A percentile compares a stretch with the other conserved stretches of the same genome.
These are phyloP conservation scores for Babyrousa celebensis DNA, from an alignment of 2,797 vertebrate species.

Conservation along the genomic window DNA sequence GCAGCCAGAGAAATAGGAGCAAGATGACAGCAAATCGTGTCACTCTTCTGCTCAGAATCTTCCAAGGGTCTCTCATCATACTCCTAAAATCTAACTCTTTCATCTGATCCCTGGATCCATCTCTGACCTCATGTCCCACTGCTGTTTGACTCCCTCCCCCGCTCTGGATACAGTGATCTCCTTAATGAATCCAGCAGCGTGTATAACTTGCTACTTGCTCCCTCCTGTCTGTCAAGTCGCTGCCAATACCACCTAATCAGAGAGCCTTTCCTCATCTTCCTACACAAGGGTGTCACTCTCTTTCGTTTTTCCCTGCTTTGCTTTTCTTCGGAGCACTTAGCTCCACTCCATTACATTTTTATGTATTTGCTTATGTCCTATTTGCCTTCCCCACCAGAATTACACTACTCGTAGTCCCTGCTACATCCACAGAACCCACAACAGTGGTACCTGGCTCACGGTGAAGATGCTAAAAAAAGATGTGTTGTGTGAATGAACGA, in stretches of 20 bases:
- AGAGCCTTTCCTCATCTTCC: background rate
- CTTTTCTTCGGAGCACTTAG: background rate
- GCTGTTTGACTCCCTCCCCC: background rate
- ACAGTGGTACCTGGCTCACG: background rate
- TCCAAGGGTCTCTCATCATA: background rate
- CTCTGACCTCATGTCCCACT: background rate
- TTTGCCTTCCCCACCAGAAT: background rate
- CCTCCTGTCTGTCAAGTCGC: background rate
- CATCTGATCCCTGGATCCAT: background rate
- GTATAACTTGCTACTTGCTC: background rate
- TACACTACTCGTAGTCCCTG: background rate
- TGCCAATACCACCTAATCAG: background rate
- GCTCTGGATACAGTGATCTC: background rate
- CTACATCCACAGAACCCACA: background rate
- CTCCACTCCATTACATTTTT: background rate
- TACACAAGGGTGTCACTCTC: background rate
- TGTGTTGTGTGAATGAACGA: background rate
- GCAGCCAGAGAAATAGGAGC: background rate
- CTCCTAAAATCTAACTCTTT: background rate
- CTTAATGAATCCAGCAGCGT: background rate
- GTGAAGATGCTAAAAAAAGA: too few species aligned
- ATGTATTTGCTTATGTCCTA: background rate
- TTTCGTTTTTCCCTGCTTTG: background rate
- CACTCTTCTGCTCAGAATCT: background rate
- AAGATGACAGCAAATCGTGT: background rate